phyloP scores from a whole-genome alignment of 2,113 vertebrate species.

The Coryphaenoides rupestris region DNA sequence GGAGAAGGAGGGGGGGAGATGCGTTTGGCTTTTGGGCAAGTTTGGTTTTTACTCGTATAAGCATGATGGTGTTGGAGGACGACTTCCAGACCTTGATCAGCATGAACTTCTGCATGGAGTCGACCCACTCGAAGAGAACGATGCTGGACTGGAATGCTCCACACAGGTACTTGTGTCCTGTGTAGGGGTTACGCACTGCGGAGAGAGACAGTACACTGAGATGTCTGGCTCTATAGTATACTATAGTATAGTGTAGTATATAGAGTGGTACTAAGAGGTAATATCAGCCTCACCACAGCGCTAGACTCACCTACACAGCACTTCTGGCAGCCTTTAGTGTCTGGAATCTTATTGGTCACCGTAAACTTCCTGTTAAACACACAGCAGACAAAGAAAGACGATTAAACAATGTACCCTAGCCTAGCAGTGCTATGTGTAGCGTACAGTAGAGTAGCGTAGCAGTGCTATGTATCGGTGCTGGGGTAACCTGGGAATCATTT shows the following conservation, averaged over 20 bases:
- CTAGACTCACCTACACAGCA: slow-evolving; percentile 96
- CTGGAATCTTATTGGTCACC: slow-evolving; percentile 96
- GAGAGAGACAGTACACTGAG: too few species aligned
- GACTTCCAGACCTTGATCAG: slow-evolving; percentile 93
- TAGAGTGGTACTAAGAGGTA: too few species aligned
- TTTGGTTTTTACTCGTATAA: neutral
- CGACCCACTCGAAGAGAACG: slow-evolving; percentile 95
- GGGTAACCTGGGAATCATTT: slow-evolving; percentile 91
- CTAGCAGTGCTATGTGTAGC: too few species aligned
- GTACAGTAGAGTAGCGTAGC: too few species aligned
- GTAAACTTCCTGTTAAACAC: slow-evolving; percentile 84
- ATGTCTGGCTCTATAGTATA: too few species aligned
- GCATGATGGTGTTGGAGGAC: too few species aligned
- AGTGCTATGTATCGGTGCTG: neutral
- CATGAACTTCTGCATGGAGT: slow-evolving; percentile 99
- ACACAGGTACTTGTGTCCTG: slow-evolving; percentile 93
- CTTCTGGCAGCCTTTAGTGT: slow-evolving; percentile 98
- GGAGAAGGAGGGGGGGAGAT: too few species aligned
- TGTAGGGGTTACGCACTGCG: slow-evolving; percentile 94
- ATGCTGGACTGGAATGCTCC: slow-evolving; percentile 96
- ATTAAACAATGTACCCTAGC: too few species aligned
- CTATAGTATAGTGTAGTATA: too few species aligned
- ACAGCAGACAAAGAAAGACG: too few species aligned
- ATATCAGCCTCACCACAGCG: too few species aligned
- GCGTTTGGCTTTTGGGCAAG: too few species aligned